These are phyloP conservation scores for Camponotus fellah DNA, from an alignment of 2,888 invertebrate species.

Conservation along the genomic window DNA sequence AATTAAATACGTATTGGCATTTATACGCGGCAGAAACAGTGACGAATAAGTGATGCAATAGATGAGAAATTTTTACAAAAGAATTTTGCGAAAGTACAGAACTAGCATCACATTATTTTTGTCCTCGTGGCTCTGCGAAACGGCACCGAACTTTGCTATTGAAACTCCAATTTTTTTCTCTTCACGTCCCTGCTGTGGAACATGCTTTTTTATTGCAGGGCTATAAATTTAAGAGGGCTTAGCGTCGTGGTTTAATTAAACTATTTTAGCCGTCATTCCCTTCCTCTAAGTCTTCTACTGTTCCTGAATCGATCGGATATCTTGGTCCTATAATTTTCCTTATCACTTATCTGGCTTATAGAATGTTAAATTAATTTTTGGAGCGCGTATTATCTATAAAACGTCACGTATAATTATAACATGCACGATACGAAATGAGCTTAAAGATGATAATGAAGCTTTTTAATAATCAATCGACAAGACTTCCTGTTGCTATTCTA, in stretches of 20 bases:
- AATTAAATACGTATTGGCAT: not conserved
- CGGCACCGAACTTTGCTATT: conserved; percentile 67
- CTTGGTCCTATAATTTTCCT: conserved; percentile 59
- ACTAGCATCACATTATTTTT: conserved; percentile 66
- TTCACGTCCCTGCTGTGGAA: conserved; percentile 41
- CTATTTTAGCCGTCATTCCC: conserved; percentile 74
- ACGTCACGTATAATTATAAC: conserved; percentile 23
- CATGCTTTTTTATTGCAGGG: conserved; percentile 70
- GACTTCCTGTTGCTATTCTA: conserved; percentile 6
- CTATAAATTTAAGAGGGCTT: conserved; percentile 77
- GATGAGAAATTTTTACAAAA: not conserved
- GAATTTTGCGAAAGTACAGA: conserved; percentile 33
- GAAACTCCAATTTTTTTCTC: conserved; percentile 74
- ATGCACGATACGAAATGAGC: not conserved
- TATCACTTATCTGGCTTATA: conserved; percentile 49
- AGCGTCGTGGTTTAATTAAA: conserved; percentile 81
- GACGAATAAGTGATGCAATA: not conserved
- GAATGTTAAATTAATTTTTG: conserved; percentile 63
- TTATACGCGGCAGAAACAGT: not conserved
- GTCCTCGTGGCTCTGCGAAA: conserved; percentile 45
- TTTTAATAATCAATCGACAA: conserved; percentile 29
- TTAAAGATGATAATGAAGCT: not conserved
- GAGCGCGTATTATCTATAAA: conserved; percentile 33
- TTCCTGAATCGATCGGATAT: conserved; percentile 62
- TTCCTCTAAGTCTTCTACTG: conserved; percentile 53